A percentile compares a stretch with the other conserved stretches of the same genome.
These are phyloP conservation scores for Cheilosia soror DNA, from an alignment of 2,888 invertebrate genomes.

Conservation along the genomic window DNA sequence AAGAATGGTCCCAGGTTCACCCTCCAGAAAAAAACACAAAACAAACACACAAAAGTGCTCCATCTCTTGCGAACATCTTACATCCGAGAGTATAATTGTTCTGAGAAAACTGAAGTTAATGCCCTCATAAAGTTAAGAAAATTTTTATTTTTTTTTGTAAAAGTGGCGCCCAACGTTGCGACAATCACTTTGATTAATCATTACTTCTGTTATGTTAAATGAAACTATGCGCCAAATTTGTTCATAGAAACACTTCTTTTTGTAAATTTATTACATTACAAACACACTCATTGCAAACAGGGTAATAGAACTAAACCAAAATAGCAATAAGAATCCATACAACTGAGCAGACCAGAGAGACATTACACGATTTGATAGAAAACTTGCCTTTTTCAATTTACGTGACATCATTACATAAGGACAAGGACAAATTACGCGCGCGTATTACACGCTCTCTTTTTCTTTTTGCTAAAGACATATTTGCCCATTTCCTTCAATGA, in stretches of 20 bases:
- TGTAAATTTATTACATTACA: background rate
- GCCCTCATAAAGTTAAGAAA: too few relatives aligned
- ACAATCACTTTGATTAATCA: background rate
- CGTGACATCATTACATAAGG: conserved; percentile 69
- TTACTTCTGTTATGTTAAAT: background rate
- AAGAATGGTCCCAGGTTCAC: too few relatives aligned
- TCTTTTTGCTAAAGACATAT: conserved; percentile 5
- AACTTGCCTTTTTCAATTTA: conserved; percentile 65
- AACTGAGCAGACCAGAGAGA: conserved; percentile 27
- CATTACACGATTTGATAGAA: conserved; percentile 51
- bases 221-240: background rate
- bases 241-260: background rate
- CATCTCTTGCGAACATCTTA: too few relatives aligned
- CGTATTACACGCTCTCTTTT: conserved; percentile 42
- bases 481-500: conserved; percentile 6
- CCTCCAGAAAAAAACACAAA: too few relatives aligned
- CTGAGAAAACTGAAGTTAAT: too few relatives aligned
- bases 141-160: background rate
- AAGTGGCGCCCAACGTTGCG: background rate
- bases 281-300: too few relatives aligned
- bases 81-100: too few relatives aligned
- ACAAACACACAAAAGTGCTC: too few relatives aligned
- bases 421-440: conserved; percentile 68
- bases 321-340: conserved; percentile 55
- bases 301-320: conserved; percentile 15